Conservation (phyloP, 2,113 vertebrate genomes). For the Shinisaurus crocodilurus region DNA sequence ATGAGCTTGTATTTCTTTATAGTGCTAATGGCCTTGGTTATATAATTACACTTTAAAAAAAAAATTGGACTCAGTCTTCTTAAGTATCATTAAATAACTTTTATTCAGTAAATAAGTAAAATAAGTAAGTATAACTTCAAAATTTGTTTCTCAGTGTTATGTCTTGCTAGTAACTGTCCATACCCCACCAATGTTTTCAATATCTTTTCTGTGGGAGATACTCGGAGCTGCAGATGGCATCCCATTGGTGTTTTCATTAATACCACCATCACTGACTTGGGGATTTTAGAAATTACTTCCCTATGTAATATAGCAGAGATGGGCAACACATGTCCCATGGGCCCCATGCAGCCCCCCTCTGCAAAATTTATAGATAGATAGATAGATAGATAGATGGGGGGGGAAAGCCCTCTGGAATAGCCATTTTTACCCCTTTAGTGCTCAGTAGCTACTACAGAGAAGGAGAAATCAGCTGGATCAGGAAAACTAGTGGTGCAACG, state of each 20-base stretch:
- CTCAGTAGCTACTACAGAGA: too few relatives aligned
- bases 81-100: neutral
- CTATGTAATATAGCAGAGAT: too few relatives aligned
- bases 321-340: too few relatives aligned
- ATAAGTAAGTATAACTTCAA: neutral
- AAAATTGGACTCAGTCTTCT: neutral
- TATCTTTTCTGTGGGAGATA: neutral
- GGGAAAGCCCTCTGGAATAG: too few relatives aligned
- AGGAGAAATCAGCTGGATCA: too few relatives aligned
- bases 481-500: too few relatives aligned
- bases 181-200: neutral
- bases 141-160: neutral
- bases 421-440: too few relatives aligned
- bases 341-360: neutral
- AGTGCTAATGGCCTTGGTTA: neutral
- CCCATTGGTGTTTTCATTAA: neutral
- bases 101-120: neutral
- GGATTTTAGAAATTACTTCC: neutral
- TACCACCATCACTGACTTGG: neutral
- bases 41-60: too few relatives aligned
- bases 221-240: neutral
- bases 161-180: too few relatives aligned
- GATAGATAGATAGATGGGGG: too few relatives aligned
- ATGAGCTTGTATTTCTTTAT: neutral
- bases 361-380: too few relatives aligned